These are phyloP conservation scores for Belonocnema kinseyi DNA, from an alignment of 1,140 invertebrate species.

Conservation along the genomic window DNA sequence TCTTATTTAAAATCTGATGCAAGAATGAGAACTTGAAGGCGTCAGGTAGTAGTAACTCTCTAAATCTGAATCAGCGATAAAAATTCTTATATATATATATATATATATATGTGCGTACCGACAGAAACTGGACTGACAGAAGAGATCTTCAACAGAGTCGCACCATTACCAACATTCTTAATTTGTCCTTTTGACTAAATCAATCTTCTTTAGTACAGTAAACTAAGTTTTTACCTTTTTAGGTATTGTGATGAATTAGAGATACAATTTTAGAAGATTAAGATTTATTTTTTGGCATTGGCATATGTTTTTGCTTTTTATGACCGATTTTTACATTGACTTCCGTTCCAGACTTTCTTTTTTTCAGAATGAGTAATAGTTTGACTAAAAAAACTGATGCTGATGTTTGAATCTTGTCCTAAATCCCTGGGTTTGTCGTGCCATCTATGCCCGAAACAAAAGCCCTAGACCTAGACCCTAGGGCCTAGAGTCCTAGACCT, in stretches of 20 bases:
- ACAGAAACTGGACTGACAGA: neutral
- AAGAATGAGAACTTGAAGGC: conserved; percentile 2
- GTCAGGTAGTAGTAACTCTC: neutral
- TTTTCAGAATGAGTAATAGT: neutral
- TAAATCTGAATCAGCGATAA: too few relatives aligned
- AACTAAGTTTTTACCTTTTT: too few relatives aligned
- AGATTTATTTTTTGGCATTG: neutral
- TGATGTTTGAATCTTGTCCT: neutral
- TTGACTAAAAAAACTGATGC: neutral
- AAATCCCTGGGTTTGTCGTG: neutral
- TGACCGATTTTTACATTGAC: neutral
- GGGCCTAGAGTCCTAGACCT: too few relatives aligned
- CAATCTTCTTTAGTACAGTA: too few relatives aligned
- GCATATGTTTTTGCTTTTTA: neutral
- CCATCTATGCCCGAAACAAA: neutral
- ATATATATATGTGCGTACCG: too few relatives aligned
- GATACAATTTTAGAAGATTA: neutral
- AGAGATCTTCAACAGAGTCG: conserved; percentile 5
- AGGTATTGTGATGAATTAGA: neutral
- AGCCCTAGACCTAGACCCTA: neutral
- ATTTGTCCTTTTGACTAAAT: neutral
- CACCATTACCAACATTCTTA: neutral
- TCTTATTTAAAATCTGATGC: conserved; percentile 11
- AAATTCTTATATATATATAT: conserved; percentile 1
- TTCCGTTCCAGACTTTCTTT: neutral